Conservation (phyloP, 2,888 invertebrate genomes). For the Melinaea menophilus region DNA sequence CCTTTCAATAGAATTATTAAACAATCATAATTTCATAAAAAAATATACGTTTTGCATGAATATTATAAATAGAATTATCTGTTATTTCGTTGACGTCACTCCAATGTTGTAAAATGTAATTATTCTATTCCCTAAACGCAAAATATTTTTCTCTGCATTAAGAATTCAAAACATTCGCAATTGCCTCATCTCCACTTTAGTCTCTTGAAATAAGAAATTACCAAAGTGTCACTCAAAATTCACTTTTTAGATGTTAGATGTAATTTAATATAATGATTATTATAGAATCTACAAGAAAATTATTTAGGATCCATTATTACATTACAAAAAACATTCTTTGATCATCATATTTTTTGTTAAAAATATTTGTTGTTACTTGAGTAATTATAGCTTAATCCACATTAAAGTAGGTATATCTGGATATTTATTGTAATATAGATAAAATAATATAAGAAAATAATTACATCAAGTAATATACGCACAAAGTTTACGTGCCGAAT, state of each 20-base stretch:
- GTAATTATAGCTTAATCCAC: neutral
- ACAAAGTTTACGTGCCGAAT: too few relatives aligned
- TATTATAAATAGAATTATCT: neutral
- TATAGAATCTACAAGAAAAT: constrained; percentile 1
- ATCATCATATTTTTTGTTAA: neutral
- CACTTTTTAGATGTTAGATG: constrained; percentile 24
- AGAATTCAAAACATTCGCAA: constrained; percentile 36
- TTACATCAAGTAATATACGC: neutral
- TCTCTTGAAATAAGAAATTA: constrained; percentile 31
- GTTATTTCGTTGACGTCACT: constrained; percentile 15
- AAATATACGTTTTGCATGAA: neutral
- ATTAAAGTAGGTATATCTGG: neutral
- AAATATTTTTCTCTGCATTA: constrained; percentile 27
- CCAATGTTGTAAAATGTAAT: constrained; percentile 22
- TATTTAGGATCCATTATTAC: neutral
- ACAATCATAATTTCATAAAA: neutral
- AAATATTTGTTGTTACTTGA: neutral
- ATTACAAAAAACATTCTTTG: neutral
- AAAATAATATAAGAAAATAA: neutral
- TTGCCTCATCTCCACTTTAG: constrained; percentile 24
- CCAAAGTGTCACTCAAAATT: constrained; percentile 34
- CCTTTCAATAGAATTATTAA: neutral
- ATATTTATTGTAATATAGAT: neutral
- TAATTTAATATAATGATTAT: constrained; percentile 19
- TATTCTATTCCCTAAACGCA: constrained; percentile 19